These are phyloP conservation scores for Dolichomitus sp. DNA, from an alignment of 2,888 invertebrate species.

Conservation along the genomic window DNA sequence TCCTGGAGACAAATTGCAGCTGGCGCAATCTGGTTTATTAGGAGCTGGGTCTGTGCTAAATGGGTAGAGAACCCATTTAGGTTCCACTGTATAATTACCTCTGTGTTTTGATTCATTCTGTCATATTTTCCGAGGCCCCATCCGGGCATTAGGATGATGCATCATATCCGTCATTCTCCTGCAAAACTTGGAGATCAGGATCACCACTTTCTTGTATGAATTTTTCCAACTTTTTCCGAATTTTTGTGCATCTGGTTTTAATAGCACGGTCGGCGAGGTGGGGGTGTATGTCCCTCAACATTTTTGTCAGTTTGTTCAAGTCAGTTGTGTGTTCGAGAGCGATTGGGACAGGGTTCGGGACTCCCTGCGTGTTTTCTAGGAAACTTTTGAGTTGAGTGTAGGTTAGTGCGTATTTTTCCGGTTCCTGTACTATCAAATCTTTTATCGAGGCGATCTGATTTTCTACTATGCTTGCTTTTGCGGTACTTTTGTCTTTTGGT, in stretches of 20 bases:
- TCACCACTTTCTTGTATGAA: neutral
- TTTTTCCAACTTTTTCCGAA: neutral
- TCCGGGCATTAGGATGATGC: neutral
- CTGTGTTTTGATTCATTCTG: neutral
- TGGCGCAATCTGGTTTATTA: neutral
- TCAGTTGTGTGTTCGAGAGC: neutral
- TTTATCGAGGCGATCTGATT: neutral
- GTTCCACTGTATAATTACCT: constrained; percentile 45
- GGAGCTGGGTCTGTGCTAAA: constrained; percentile 6
- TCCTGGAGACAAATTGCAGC: constrained; percentile 44
- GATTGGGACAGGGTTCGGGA: neutral
- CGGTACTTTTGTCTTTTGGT: too few species aligned
- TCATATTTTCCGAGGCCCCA: neutral
- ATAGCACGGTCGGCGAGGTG: neutral
- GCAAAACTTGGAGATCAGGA: neutral
- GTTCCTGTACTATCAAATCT: neutral
- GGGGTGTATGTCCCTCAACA: neutral
- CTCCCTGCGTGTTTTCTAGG: neutral
- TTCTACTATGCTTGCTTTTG: too few species aligned
- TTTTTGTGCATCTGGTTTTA: neutral
- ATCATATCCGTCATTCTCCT: neutral
- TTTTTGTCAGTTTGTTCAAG: neutral
- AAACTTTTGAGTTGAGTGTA: neutral
- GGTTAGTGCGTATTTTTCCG: neutral
- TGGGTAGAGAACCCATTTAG: constrained; percentile 32